These are phyloP conservation scores for Euproctis similis DNA, from an alignment of 2,888 invertebrate genomes.

Conservation along the genomic window DNA sequence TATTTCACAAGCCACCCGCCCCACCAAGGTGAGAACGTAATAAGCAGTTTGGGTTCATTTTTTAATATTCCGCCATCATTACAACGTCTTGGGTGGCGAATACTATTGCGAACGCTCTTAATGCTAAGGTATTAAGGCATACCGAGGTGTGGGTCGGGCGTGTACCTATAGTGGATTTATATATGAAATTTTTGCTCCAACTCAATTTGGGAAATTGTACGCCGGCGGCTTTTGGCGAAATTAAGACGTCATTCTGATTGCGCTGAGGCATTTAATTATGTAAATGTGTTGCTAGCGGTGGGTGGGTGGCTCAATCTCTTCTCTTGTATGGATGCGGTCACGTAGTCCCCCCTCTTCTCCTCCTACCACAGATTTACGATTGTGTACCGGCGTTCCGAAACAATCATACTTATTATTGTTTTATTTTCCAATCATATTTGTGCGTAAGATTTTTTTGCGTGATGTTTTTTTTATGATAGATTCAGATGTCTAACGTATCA, in stretches of 20 bases:
- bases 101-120: slow-evolving; percentile 73
- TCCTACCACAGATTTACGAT: slow-evolving; percentile 53
- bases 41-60: slow-evolving; percentile 72
- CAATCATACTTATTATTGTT: slow-evolving; percentile 24
- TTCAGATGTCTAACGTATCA: no score
- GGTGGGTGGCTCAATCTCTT: slow-evolving; percentile 54
- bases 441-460: no score
- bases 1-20: slow-evolving; percentile 67
- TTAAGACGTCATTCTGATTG: slow-evolving; percentile 75
- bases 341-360: no score
- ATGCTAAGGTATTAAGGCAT: slow-evolving; percentile 63
- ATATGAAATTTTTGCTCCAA: slow-evolving; percentile 72
- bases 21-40: slow-evolving; percentile 74
- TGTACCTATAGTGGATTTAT: slow-evolving; percentile 58
- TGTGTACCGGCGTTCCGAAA: slow-evolving; percentile 29
- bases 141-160: slow-evolving; percentile 38
- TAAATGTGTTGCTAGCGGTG: slow-evolving; percentile 70
- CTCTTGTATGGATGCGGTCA: slow-evolving; percentile 58
- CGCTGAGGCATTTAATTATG: slow-evolving; percentile 72
- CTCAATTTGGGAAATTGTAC: slow-evolving; percentile 74
- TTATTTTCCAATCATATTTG: no score
- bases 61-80: slow-evolving; percentile 75
- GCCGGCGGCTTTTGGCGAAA: slow-evolving; percentile 70
- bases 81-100: slow-evolving; percentile 75
- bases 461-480: no score